These are phyloP conservation scores for Aptenodytes patagonicus DNA, from an alignment of 2,113 vertebrate genomes.

Conservation along the genomic window DNA sequence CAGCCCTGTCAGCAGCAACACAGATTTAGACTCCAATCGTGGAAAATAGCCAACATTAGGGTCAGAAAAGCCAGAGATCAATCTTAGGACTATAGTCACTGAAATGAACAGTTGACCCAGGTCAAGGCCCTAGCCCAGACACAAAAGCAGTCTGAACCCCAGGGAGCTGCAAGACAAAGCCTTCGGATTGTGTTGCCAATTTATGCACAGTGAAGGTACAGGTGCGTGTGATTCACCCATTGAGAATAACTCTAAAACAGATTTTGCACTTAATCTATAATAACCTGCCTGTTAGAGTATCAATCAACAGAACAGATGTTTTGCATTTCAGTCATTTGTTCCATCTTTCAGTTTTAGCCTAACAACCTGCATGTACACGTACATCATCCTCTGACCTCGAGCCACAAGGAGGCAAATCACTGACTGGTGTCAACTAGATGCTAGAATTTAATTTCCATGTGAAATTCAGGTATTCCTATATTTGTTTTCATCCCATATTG, in stretches of 20 bases:
- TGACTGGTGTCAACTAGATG: neutral
- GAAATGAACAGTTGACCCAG: neutral
- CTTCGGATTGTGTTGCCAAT: neutral
- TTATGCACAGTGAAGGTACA: neutral
- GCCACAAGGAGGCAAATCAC: neutral
- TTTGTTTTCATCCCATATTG: neutral
- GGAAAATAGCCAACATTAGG: neutral
- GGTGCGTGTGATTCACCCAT: neutral
- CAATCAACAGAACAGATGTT: neutral
- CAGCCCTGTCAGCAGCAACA: neutral
- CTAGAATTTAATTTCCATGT: neutral
- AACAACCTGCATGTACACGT: neutral
- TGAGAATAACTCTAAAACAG: neutral
- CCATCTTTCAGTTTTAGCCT: neutral
- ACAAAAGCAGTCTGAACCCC: neutral
- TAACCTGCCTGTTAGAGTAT: neutral
- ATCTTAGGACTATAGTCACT: neutral
- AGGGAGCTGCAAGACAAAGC: neutral
- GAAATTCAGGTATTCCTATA: neutral
- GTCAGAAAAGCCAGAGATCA: neutral
- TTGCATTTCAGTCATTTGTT: neutral
- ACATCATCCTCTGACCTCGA: neutral
- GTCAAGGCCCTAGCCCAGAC: neutral
- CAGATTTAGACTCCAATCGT: neutral
- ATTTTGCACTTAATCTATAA: neutral